Evolutionary conservation across 2,113 vertebrate genomes (phyloP).

Genomic region (Hippocampus zosterae): DNA sequence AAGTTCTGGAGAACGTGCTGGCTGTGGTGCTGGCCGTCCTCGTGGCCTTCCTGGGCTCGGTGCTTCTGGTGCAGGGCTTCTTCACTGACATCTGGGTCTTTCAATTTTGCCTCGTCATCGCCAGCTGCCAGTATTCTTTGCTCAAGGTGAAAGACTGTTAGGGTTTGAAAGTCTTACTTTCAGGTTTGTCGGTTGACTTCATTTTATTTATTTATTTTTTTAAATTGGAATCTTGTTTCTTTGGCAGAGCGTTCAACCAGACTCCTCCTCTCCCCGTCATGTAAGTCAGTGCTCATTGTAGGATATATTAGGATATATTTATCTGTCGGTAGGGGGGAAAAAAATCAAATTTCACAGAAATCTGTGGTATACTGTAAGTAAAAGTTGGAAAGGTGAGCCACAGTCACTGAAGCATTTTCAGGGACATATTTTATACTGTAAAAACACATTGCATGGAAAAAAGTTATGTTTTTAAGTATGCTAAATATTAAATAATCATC

Average conservation of each 20-base stretch:
- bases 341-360: no score
- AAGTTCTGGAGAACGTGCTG: constrained; percentile 92
- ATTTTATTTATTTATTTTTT: not conserved
- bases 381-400: no score
- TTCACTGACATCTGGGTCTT: constrained; percentile 99
- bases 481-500: no score
- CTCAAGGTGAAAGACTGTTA: constrained; percentile 79
- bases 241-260: constrained; percentile 93
- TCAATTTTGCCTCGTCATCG: constrained; percentile 98
- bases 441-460: no score
- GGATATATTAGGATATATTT: no score
- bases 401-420: no score
- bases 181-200: not conserved
- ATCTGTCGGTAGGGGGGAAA: no score
- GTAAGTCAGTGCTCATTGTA: constrained; percentile 71
- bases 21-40: constrained; percentile 89
- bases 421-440: no score
- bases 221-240: constrained; percentile 26
- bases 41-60: constrained; percentile 93
- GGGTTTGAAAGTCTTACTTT: not conserved
- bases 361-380: no score
- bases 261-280: constrained; percentile 96
- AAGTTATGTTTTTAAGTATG: no score
- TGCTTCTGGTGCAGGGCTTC: constrained; percentile 93
- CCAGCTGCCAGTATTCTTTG: constrained; percentile 97